A percentile compares a stretch with the other conserved stretches of the same genome.
These are phyloP conservation scores for Drosophila watanabei DNA, from an alignment of 1,140 invertebrate species.

Conservation along the genomic window DNA sequence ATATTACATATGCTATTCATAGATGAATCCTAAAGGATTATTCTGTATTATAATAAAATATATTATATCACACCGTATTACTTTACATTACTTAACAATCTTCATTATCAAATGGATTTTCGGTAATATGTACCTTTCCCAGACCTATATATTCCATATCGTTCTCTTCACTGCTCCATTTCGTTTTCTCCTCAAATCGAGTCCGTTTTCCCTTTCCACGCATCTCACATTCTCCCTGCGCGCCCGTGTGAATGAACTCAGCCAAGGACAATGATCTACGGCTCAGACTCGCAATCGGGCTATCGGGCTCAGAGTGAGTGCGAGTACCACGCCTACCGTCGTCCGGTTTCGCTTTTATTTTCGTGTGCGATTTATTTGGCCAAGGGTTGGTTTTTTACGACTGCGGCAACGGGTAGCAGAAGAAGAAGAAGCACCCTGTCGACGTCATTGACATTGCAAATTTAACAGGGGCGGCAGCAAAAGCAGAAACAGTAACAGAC, in stretches of 20 bases:
- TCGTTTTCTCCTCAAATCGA: slow-evolving; percentile 6
- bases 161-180: slow-evolving; percentile 3
- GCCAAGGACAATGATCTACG: slow-evolving; percentile 84
- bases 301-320: slow-evolving; percentile 17
- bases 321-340: slow-evolving; percentile 43
- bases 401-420: slow-evolving; percentile 41
- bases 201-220: not conserved
- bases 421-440: slow-evolving; percentile 24
- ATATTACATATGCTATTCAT: not conserved
- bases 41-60: too few species aligned
- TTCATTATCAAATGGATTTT: not conserved
- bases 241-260: slow-evolving; percentile 76
- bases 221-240: not conserved
- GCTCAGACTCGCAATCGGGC: slow-evolving; percentile 32
- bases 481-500: slow-evolving; percentile 28
- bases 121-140: not conserved
- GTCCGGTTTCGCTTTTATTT: slow-evolving; percentile 46
- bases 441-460: slow-evolving; percentile 81
- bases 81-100: not conserved
- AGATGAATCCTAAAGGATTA: not conserved
- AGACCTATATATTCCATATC: not conserved
- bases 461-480: slow-evolving; percentile 25
- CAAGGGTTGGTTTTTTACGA: slow-evolving; percentile 76
- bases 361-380: slow-evolving; percentile 71
- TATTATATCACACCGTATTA: not conserved